phyloP scores from a whole-genome alignment of 2,797 vertebrate genomes.

The Gymnopithys bicolor region DNA sequence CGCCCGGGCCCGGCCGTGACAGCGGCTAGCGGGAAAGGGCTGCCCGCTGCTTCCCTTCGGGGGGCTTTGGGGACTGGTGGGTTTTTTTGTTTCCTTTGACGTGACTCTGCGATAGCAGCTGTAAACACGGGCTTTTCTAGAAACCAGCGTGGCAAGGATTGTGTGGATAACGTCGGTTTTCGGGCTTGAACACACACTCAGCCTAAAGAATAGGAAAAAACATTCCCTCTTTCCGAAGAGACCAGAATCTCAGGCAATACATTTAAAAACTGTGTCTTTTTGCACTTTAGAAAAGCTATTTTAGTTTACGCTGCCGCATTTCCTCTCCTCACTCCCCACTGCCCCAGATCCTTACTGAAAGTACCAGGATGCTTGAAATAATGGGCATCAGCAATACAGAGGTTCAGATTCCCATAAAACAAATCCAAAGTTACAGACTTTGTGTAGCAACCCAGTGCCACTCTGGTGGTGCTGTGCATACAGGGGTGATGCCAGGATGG shows the following conservation, averaged over 20 bases:
- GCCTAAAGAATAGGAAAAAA: neutral
- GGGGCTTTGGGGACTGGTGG: no score
- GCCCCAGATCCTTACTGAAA: neutral
- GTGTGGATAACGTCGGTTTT: neutral
- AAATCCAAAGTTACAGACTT: neutral
- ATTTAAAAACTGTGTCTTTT: neutral
- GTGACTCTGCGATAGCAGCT: neutral
- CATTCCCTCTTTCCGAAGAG: neutral
- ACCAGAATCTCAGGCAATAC: no score
- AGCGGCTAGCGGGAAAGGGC: neutral
- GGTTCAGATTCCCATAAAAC: neutral
- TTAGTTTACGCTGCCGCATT: neutral
- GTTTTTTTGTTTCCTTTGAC: neutral
- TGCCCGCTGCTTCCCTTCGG: neutral
- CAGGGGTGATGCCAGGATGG: neutral
- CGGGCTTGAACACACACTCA: neutral
- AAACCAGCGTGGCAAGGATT: neutral
- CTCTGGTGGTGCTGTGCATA: no score
- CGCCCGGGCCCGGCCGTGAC: neutral
- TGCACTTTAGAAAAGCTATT: neutral
- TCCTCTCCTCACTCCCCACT: neutral
- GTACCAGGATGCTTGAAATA: neutral
- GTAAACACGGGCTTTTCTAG: neutral
- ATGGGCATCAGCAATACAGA: neutral
- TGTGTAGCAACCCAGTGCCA: neutral